Percentiles rank a stretch among this genome's conserved stretches.
Evolutionary conservation across 35 echinoderm and acorn worm genomes (phyloP).

Genomic region (Strongylocentrotus purpuratus): DNA sequence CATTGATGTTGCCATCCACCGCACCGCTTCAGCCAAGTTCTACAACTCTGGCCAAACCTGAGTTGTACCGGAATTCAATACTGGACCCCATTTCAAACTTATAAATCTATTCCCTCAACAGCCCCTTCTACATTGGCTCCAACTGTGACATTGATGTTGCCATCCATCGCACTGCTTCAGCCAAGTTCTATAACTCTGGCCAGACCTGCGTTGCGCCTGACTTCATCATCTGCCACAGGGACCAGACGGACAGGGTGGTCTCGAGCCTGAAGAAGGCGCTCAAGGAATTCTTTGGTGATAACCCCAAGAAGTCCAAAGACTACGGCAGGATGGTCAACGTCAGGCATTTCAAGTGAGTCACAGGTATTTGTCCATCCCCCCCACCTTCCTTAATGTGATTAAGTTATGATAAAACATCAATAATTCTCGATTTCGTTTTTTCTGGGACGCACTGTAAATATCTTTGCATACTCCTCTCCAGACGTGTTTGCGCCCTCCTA

Average conservation of each 20-base stretch:
- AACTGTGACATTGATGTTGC: constrained; percentile 54
- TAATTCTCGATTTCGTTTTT: no score
- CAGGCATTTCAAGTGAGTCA: constrained; percentile 90
- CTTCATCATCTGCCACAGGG: constrained; percentile 68
- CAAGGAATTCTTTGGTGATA: constrained; percentile 83
- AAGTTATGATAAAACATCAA: no score
- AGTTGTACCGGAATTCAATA: constrained; percentile 84
- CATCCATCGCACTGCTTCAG: constrained; percentile 66
- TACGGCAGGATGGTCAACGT: constrained; percentile 79
- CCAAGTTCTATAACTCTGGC: constrained; percentile 66
- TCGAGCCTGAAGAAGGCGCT: constrained; percentile 52
- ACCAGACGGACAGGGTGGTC: constrained; percentile 63
- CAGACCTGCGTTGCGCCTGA: constrained; percentile 95
- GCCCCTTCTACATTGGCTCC: constrained; percentile 73
- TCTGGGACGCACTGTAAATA: no score
- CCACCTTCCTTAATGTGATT: no score
- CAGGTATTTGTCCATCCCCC: neutral
- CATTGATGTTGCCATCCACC: constrained; percentile 53
- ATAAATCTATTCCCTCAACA: no score
- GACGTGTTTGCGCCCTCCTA: constrained; percentile 39
- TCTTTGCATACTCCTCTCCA: no score
- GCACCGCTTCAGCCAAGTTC: constrained; percentile 65
- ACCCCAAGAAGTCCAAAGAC: constrained; percentile 66
- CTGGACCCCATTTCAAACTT: no score
- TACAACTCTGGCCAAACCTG: constrained; percentile 86